Conservation (phyloP, 2,113 vertebrate genomes). For the Malurus elegans region DNA sequence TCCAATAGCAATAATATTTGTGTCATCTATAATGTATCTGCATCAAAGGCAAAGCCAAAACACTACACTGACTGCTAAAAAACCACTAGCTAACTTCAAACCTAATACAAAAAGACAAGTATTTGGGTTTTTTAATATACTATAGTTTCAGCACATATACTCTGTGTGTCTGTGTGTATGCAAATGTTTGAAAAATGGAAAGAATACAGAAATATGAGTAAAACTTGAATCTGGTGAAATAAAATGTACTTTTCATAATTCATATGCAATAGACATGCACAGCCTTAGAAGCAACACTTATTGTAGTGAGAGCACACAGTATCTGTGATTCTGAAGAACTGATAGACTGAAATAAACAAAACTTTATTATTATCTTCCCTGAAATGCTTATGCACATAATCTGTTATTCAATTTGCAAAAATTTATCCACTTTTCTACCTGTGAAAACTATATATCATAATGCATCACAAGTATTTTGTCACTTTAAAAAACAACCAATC, state of each 20-base stretch:
- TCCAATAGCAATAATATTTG: background rate
- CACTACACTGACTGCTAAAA: background rate
- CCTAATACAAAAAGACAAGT: background rate
- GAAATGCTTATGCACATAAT: background rate
- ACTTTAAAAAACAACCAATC: background rate
- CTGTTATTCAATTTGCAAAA: background rate
- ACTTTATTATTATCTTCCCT: background rate
- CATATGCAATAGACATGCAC: background rate
- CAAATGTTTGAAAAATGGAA: background rate
- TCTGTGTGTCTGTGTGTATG: accelerated
- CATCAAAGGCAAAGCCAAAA: background rate
- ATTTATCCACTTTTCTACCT: background rate
- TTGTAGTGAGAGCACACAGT: background rate
- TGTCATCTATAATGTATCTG: background rate
- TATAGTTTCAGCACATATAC: background rate
- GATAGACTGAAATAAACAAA: background rate
- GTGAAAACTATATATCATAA: background rate
- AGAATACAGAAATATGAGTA: background rate
- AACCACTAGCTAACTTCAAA: background rate
- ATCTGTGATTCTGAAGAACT: background rate
- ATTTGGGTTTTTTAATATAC: background rate
- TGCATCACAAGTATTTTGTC: background rate
- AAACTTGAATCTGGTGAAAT: background rate
- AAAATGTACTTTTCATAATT: background rate
- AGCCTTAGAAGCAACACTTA: background rate